Evolutionary conservation across 2,888 invertebrate species (phyloP).

Genomic region (Tortrix viridana): DNA sequence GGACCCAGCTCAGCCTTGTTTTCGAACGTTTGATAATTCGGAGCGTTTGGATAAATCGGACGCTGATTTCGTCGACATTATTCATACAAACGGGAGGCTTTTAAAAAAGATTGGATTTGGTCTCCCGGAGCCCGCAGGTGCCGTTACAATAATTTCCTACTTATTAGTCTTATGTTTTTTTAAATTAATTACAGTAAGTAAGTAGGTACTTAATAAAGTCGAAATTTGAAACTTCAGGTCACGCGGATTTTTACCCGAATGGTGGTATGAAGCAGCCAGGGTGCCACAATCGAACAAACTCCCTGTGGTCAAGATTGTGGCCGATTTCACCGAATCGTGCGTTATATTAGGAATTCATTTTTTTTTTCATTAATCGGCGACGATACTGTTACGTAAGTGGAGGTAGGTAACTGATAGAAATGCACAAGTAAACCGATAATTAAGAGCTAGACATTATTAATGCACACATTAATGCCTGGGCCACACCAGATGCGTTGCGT

Average conservation of each 20-base stretch:
- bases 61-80: conserved; percentile 85
- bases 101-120: conserved; percentile 84
- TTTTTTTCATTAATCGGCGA: too few species aligned
- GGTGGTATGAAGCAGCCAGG: conserved; percentile 88
- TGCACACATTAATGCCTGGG: too few species aligned
- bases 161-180: too few species aligned
- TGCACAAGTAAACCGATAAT: too few species aligned
- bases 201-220: neutral
- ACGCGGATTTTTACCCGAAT: conserved; percentile 88
- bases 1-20: conserved; percentile 87
- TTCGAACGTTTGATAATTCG: conserved; percentile 66
- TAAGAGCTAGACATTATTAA: too few species aligned
- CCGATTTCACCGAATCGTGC: conserved; percentile 67
- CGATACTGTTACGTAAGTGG: too few species aligned
- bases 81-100: conserved; percentile 85
- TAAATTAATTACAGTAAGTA: too few species aligned
- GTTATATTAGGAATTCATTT: conserved; percentile 41
- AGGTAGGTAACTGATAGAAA: too few species aligned
- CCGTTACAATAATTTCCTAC: too few species aligned
- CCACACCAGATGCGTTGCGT: too few species aligned
- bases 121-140: conserved; percentile 83
- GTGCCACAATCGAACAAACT: conserved; percentile 68
- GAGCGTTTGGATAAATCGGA: conserved; percentile 83
- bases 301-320: conserved; percentile 61
- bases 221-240: conserved; percentile 60